Evolutionary conservation across 1,140 invertebrate species (phyloP).

Genomic region (Papilio glaucus): DNA sequence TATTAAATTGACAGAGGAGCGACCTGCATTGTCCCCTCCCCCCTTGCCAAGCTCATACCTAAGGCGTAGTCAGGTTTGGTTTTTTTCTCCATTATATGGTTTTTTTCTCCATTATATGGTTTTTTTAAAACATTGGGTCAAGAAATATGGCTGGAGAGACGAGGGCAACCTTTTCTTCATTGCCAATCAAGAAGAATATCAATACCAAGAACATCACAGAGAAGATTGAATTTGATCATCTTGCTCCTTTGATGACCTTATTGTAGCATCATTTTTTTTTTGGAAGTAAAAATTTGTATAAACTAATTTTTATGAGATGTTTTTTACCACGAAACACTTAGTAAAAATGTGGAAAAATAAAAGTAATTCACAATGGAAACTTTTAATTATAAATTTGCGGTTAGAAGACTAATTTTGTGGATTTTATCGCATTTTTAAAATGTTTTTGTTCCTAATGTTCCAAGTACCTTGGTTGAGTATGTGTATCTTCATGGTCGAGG

Average conservation of each 20-base stretch:
- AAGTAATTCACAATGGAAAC: neutral
- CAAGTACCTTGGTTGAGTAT: too few relatives aligned
- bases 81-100: too few relatives aligned
- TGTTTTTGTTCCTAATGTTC: too few relatives aligned
- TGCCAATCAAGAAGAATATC: conserved; percentile 97
- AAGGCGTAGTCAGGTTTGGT: too few relatives aligned
- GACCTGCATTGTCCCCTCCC: too few relatives aligned
- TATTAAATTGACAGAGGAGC: too few relatives aligned
- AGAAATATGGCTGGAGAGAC: conserved; percentile 97
- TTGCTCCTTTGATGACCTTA: conserved; percentile 93
- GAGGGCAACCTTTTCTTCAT: conserved; percentile 92
- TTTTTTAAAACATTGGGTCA: conserved; percentile 95
- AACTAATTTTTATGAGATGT: conserved; percentile 20
- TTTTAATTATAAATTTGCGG: neutral
- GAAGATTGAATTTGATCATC: conserved; percentile 98
- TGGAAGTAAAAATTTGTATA: conserved; percentile 41
- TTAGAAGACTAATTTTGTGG: too few relatives aligned
- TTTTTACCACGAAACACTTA: neutral
- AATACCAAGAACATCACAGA: conserved; percentile 99
- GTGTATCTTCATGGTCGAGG: too few relatives aligned
- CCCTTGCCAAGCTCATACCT: too few relatives aligned
- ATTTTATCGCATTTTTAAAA: too few relatives aligned
- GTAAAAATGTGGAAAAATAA: conserved; percentile 23
- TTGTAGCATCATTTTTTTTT: conserved; percentile 56
- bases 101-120: too few relatives aligned